These are phyloP conservation scores for Apamea monoglypha DNA, from an alignment of 2,888 invertebrate species.

Conservation along the genomic window DNA sequence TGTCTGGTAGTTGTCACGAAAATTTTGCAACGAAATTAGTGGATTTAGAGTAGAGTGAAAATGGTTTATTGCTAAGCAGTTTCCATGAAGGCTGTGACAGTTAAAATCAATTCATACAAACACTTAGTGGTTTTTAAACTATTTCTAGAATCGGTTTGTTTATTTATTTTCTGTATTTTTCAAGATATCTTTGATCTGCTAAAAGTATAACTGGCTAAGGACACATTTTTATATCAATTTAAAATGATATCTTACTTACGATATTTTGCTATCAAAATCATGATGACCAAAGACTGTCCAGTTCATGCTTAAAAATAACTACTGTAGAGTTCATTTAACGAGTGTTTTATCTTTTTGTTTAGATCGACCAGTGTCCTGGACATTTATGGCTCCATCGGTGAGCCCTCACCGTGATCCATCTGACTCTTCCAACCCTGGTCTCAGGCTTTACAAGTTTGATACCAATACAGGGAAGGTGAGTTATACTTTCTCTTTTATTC, in stretches of 20 bases:
- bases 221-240: not conserved
- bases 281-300: not conserved
- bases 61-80: constrained; percentile 34
- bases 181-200: not conserved
- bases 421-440: constrained; percentile 96
- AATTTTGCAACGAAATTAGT: constrained; percentile 42
- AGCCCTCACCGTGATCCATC: constrained; percentile 95
- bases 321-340: not conserved
- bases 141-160: not conserved
- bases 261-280: not conserved
- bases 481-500: accelerated
- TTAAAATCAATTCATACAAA: not conserved
- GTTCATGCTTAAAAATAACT: not conserved
- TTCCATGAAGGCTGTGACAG: not conserved
- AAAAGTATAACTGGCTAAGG: not conserved
- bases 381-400: constrained; percentile 96
- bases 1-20: constrained; percentile 54
- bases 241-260: not conserved
- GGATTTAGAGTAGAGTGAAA: constrained; percentile 26
- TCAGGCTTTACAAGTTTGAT: constrained; percentile 97
- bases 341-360: constrained; percentile 55
- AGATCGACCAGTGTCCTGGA: constrained; percentile 96
- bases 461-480: constrained; percentile 95
- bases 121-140: too few species aligned
- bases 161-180: not conserved